Evolutionary conservation across 2,113 vertebrate genomes (phyloP).

Genomic region (Pseudorasbora parva): DNA sequence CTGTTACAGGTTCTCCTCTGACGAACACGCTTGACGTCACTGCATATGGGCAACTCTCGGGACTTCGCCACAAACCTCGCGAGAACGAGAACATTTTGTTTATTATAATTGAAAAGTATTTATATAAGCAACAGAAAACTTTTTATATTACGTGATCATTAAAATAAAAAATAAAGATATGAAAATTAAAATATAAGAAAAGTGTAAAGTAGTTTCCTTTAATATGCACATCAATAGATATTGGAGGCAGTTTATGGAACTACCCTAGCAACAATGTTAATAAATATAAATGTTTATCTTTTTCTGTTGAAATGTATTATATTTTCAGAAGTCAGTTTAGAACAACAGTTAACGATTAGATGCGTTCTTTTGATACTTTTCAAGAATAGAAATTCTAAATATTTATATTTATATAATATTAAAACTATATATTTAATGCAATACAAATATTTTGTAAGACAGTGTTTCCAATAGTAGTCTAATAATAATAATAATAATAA

Average conservation of each 20-base stretch:
- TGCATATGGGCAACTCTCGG: slow-evolving; percentile 9
- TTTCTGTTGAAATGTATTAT: neutral
- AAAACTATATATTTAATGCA: neutral
- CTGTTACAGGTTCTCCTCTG: slow-evolving; percentile 45
- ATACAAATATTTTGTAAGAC: too few relatives aligned
- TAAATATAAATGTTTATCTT: neutral
- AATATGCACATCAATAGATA: too few relatives aligned
- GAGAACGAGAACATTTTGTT: slow-evolving; percentile 12
- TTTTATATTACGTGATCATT: neutral
- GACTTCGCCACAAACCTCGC: slow-evolving; percentile 45
- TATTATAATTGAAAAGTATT: neutral
- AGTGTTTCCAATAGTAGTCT: too few relatives aligned
- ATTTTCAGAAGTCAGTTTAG: neutral
- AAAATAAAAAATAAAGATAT: neutral
- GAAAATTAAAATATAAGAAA: neutral
- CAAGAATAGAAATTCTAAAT: neutral
- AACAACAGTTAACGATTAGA: neutral
- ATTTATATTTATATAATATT: too few relatives aligned
- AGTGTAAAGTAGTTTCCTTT: too few relatives aligned
- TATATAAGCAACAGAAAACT: neutral
- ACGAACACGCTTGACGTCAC: slow-evolving; percentile 45
- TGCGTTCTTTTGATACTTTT: neutral
- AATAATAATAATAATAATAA: too few relatives aligned
- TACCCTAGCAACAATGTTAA: neutral
- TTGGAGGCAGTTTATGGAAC: neutral